phyloP scores from a whole-genome alignment of 2,113 vertebrate species.

The Colossoma macropomum region DNA sequence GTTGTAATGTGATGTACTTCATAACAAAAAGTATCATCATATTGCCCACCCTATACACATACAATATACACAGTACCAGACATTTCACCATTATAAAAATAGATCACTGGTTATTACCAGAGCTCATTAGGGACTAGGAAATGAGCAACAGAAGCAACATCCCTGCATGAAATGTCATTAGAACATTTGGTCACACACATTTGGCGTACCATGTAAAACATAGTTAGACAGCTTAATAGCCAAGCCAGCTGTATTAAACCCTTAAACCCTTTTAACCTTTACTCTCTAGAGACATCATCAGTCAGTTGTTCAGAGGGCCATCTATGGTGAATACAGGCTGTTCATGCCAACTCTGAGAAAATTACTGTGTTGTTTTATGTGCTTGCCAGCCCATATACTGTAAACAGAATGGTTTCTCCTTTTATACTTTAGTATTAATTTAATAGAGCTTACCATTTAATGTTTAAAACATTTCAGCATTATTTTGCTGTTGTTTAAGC shows the following conservation, averaged over 20 bases:
- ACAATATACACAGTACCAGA: background rate
- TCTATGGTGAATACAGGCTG: constrained; percentile 18
- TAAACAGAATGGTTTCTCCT: constrained; percentile 22
- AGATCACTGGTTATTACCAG: background rate
- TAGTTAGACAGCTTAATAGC: constrained; percentile 30
- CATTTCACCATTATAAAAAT: background rate
- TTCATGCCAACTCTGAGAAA: constrained; percentile 15
- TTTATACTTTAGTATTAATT: constrained; percentile 11
- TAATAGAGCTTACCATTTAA: background rate
- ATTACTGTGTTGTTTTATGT: background rate
- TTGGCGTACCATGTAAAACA: background rate
- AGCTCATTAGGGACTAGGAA: background rate
- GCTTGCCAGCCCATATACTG: background rate
- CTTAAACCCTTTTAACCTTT: constrained; percentile 41
- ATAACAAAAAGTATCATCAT: too few species aligned
- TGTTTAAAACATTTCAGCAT: background rate
- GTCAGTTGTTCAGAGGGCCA: constrained; percentile 26
- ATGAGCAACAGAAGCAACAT: background rate
- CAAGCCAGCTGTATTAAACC: constrained; percentile 19
- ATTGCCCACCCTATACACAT: too few species aligned
- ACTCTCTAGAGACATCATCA: constrained; percentile 34
- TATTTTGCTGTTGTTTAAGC: background rate
- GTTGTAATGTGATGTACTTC: too few species aligned
- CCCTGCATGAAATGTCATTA: background rate
- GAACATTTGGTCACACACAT: constrained; percentile 4